Evolutionary conservation across 2,888 invertebrate genomes (phyloP), one percentile per base, ranked within the genome.

Genomic region (Germaria angustata): DNA sequence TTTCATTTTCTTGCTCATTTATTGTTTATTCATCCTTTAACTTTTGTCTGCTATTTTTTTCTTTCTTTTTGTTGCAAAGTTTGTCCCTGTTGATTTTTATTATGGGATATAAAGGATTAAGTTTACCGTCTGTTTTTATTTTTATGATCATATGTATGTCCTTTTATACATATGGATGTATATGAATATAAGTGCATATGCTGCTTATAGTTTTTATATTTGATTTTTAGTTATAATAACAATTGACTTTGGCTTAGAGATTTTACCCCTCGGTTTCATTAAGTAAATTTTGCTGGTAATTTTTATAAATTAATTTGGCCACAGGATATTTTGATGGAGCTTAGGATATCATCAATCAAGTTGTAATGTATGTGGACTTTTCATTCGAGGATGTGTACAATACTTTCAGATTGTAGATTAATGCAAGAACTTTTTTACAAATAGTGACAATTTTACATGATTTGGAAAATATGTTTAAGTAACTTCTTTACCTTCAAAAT

Each of bases 41-140:
- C 68, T 76, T 65, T 46, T 55, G 34, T 63, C 15, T 39, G 51
- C n/a, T 24, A 36, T 28, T 20, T 15, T 34, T 34, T 22, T 51
- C 17, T 61, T 59, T 69, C 46, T 36, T 65, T 57, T 55, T 36
- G 20, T 39, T n/a, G 44, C 24, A 24, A 51, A 13, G 49, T 77
- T 61, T 75, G 63, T 79, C 68, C 72, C 65, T 68, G 65, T 51
- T 79, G 79, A 72, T 72, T 79, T 80, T 79, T 82, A 79, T 82
- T 82, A 76, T 79, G 51, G 82, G 82, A 39, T 68, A 82, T 76
- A 82, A 82, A 82, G 82, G 82, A 82, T 82, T 82, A 82, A 76
- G 28, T 66, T 71, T 57, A 66, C 79, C 79, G 82, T 82, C 79
- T 75, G 79, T 49, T 79, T 65, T 66, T 79, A 79, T 82, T 82